A percentile compares a stretch with the other conserved stretches of the same genome.
These are phyloP conservation scores for Macquaria ambigua DNA, from an alignment of 2,113 vertebrate species.

Conservation along the genomic window DNA sequence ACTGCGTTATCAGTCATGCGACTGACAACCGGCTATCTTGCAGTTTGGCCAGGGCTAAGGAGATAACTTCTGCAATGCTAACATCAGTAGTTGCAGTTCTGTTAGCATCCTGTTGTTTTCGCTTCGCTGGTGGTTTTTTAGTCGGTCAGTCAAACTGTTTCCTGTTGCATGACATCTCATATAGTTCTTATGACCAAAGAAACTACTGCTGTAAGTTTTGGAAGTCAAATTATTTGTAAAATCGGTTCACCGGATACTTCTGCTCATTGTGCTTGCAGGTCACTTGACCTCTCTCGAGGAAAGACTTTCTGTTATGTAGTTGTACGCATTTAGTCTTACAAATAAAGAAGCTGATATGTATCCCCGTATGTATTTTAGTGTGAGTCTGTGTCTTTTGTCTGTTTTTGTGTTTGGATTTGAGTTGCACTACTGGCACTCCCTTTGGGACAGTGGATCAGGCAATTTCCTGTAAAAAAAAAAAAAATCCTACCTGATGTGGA, in stretches of 20 bases:
- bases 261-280: neutral
- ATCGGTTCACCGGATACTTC: neutral
- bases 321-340: constrained; percentile 5
- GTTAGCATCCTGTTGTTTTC: neutral
- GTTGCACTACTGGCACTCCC: constrained; percentile 75
- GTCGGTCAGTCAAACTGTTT: neutral
- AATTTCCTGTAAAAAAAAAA: constrained; percentile 74
- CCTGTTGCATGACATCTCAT: neutral
- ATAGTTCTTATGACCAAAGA: neutral
- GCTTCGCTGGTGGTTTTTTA: neutral
- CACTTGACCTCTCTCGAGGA: neutral
- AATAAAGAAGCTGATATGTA: constrained; percentile 27
- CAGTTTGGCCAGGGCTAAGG: neutral
- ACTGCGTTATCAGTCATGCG: neutral
- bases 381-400: constrained; percentile 54
- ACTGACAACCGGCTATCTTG: neutral
- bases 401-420: constrained; percentile 66
- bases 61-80: neutral
- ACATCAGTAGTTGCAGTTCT: neutral
- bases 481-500: constrained; percentile 69
- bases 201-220: neutral
- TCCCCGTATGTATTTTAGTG: constrained; percentile 39
- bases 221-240: neutral
- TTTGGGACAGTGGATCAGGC: constrained; percentile 77
- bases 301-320: constrained; percentile 3